These are phyloP conservation scores for Orbicella faveolata DNA, from an alignment of 64 coral and sea anemone species.

Conservation along the genomic window DNA sequence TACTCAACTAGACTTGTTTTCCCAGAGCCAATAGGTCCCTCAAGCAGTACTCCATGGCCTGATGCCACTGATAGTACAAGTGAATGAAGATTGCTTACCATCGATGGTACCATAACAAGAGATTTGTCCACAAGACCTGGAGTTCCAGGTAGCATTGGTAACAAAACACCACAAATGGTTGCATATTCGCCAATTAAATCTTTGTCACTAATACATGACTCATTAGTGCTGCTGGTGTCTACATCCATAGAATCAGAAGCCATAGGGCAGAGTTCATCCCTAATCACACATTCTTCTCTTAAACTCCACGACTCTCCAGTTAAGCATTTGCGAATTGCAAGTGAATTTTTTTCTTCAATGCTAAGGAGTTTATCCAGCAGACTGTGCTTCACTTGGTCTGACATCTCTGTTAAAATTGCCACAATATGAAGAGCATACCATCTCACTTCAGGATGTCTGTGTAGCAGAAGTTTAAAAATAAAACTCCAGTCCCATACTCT, in stretches of 20 bases:
- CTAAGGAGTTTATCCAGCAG: slow-evolving; percentile 59
- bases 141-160: slow-evolving; percentile 56
- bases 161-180: slow-evolving; percentile 59
- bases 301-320: background rate
- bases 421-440: slow-evolving; percentile 72
- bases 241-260: slow-evolving; percentile 30
- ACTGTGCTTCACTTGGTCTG: slow-evolving; percentile 54
- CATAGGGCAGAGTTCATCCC: background rate
- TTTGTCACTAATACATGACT: slow-evolving; percentile 58
- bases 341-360: slow-evolving; percentile 48
- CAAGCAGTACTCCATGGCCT: slow-evolving; percentile 76
- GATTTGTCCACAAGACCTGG: background rate
- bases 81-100: slow-evolving; percentile 69
- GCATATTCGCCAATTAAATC: slow-evolving; percentile 76
- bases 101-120: slow-evolving; percentile 82
- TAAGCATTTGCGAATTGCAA: slow-evolving; percentile 19
- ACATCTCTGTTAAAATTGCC: slow-evolving; percentile 73
- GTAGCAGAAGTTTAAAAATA: slow-evolving; percentile 56
- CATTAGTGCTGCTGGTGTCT: background rate
- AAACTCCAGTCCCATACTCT: slow-evolving; percentile 60
- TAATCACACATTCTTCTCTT: background rate
- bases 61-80: slow-evolving; percentile 77
- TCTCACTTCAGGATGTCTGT: slow-evolving; percentile 33
- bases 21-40: slow-evolving; percentile 87
- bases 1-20: slow-evolving; percentile 93